Percentiles rank a stretch among this genome's conserved stretches.
These are phyloP conservation scores for Teleiodes luculella DNA, from an alignment of 2,888 invertebrate species.

Conservation along the genomic window DNA sequence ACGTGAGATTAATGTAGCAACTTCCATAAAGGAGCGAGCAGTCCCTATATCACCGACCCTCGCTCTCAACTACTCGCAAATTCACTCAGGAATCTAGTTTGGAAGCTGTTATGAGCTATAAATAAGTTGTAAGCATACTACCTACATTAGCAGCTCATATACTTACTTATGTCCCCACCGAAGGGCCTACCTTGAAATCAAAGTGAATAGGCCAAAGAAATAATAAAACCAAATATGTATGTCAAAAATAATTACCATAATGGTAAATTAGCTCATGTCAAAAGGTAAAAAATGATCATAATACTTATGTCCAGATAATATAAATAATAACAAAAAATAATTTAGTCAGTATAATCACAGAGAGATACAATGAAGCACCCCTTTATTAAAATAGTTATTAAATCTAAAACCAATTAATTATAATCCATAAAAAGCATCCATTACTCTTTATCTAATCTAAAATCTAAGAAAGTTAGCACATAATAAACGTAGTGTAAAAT, in stretches of 20 bases:
- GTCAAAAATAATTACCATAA: too few relatives aligned
- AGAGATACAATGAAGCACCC: background rate
- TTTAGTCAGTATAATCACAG: too few relatives aligned
- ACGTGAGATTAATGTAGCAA: slow-evolving; percentile 7
- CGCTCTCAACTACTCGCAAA: background rate
- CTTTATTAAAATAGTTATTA: background rate
- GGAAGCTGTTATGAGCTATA: background rate
- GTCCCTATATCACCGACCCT: background rate
- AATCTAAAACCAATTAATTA: background rate
- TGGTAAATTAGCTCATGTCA: too few relatives aligned
- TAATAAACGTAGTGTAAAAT: background rate
- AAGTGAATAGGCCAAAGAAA: too few relatives aligned
- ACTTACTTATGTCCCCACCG: too few relatives aligned
- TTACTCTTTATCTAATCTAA: background rate
- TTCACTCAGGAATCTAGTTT: background rate
- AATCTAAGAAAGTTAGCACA: background rate
- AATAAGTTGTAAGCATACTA: too few relatives aligned
- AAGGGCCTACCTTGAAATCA: too few relatives aligned
- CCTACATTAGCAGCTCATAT: too few relatives aligned
- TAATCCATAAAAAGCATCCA: background rate
- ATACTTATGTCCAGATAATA: too few relatives aligned
- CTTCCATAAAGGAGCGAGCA: background rate
- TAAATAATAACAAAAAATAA: too few relatives aligned
- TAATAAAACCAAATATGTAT: too few relatives aligned
- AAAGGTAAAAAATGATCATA: too few relatives aligned